phyloP scores from a whole-genome alignment of 1,140 invertebrate species.

The Saxidomus purpurata region DNA sequence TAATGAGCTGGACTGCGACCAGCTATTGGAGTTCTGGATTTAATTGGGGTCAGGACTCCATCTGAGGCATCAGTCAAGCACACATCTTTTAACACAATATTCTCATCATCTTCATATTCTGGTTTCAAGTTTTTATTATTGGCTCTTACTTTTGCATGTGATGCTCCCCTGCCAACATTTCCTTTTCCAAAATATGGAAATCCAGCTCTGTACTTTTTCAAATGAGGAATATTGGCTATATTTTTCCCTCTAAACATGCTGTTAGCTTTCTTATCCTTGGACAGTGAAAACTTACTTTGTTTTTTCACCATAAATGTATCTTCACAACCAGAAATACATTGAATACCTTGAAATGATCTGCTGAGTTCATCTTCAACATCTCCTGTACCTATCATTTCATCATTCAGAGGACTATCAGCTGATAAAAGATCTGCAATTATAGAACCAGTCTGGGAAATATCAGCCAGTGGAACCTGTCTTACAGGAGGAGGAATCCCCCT shows the following conservation, averaged over 20 bases:
- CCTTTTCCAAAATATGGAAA: conserved; percentile 64
- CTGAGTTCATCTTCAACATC: neutral
- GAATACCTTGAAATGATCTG: neutral
- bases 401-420: conserved; percentile 24
- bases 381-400: neutral
- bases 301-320: conserved; percentile 5
- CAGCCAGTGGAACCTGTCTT: neutral
- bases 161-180: conserved; percentile 32
- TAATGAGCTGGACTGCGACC: conserved; percentile 69
- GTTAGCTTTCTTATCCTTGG: conserved; percentile 16
- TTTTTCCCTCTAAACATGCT: conserved; percentile 24
- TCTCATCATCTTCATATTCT: conserved; percentile 70
- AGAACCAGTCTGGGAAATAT: neutral
- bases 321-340: neutral
- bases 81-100: conserved; percentile 74
- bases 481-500: conserved; percentile 25
- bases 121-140: conserved; percentile 58
- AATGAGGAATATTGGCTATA: conserved; percentile 46
- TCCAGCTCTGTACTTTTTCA: conserved; percentile 57
- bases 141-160: conserved; percentile 24
- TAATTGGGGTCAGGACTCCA: conserved; percentile 69
- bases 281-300: neutral
- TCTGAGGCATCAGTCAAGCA: conserved; percentile 73
- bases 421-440: conserved; percentile 46
- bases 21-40: conserved; percentile 72